Base-by-base conservation (phyloP, 2,888 invertebrate species). In the Idaea biselata region DNA sequence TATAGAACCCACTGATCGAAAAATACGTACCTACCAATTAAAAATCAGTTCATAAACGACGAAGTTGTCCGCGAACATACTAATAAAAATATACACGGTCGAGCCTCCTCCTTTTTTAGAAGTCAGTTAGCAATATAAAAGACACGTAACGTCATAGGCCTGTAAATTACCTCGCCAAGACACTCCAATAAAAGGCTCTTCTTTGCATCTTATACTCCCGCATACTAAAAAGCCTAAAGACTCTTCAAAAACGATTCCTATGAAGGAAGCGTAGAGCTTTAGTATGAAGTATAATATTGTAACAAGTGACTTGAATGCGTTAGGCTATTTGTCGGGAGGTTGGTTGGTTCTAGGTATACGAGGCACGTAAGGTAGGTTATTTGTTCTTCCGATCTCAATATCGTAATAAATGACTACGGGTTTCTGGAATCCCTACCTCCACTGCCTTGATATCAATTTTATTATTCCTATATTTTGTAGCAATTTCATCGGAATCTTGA, bases 311-410 rank as follows among this genome's bases (percentile, higher is more conserved):
- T 44, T 44, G 44, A 44, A 44, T 44, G 7, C 14, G 44, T 44
- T 44, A 44, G 44, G 25, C 25, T 25, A 25, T 44, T 7, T 14
- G 6, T 14, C 44, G 8, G 11, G 8, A 14, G 44, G 7, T 44
- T 44, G 44, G 44, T 44, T 44, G 44, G 56, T 58, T 55, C 55
- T 14, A 16, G 60, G 31, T 25, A 55, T 55, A 31, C 17, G 55
- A 60, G 32, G 18, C 31, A 18, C 55, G 55, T 31, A 32, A 16
- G 18, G 31, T 54, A 55, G 25, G 54, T 18, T 55, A 14, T 58
- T 31, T n/a, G 58, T 14, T 17, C 58, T 18, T 16, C 18, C 58
- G 16, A 31, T 18, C 58, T 31, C 44, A 44, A 44, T 44, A 44
- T 14, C 44, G 14, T 44, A 44, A 44, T 14, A 44, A 44, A 44